Base-by-base conservation (phyloP, 2,113 vertebrate genomes). In the Psettodes erumei region DNA sequence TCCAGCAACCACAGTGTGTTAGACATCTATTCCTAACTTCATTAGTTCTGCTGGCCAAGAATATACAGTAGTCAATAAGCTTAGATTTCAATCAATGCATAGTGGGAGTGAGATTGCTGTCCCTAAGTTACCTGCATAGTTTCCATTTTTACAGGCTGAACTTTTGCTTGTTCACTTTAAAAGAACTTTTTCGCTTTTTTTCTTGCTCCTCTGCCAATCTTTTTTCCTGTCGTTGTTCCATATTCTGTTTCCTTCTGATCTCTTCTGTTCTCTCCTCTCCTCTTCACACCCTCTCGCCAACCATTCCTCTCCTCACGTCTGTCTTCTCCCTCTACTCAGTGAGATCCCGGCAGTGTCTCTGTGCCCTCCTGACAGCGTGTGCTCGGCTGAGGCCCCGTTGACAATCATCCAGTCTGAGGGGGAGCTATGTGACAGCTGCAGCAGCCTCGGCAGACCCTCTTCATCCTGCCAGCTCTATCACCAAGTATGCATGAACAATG, bases 331-430 rank as follows among this genome's bases (percentile, higher is more conserved):
- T 50, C 30, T 71, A 72, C 71, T 43, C 90, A 94, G 93, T 71
- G 91, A 88, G 38, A 93, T 94, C 80, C 94, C 93, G 4, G 90
- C 82, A 2, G 79, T 94, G 55, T 94, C 93, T 64, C 85, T 94
- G 78, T 92, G 92, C 81, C 92, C 92, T 19, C 93, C 93, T 58
- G 94, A 93, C 80, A 89, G 82, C 32, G 86, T 80, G 33, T 73
- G 79, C 35, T 78, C 81, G 21, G 38, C 69, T 4, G 91, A 91
- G 64, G 77, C 71, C 62, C 88, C 85, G 23, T 61, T 88, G 77
- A 88, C 77, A 55, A 76, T 83, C 51, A 58, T 90, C 79, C 86
- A 84, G 30, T 84, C 81, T 56, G 92, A 92, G 30, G 85, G 71
- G 59, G 90, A 89, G 43, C 79, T 86, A 2, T 77, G 87, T 75